Conservation (phyloP, 2,888 invertebrate genomes). For the Autographa gamma region DNA sequence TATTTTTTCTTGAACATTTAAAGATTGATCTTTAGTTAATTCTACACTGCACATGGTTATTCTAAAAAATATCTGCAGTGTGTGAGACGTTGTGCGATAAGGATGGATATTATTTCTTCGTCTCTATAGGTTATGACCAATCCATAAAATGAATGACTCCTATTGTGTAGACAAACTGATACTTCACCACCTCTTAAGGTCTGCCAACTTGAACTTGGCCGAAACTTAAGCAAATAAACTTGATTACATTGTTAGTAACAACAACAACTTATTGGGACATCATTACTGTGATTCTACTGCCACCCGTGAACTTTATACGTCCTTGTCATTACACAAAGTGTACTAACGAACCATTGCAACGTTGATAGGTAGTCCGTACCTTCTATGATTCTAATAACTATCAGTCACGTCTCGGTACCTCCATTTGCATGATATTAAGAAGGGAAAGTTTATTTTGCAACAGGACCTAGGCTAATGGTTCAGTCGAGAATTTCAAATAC, state of each 20-base stretch:
- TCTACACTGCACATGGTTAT: too few species aligned
- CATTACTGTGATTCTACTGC: slow-evolving; percentile 38
- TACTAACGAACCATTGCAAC: slow-evolving; percentile 36
- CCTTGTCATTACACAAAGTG: slow-evolving; percentile 56
- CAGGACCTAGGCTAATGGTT: slow-evolving; percentile 7
- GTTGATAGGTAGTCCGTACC: slow-evolving; percentile 14
- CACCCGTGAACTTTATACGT: slow-evolving; percentile 52
- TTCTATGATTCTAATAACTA: slow-evolving; percentile 26
- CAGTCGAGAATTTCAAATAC: too few species aligned
- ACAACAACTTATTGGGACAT: slow-evolving; percentile 48
- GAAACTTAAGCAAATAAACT: slow-evolving; percentile 57
- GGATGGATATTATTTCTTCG: too few species aligned
- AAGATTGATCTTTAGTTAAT: neutral
- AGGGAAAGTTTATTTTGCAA: slow-evolving; percentile 35
- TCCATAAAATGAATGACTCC: neutral
- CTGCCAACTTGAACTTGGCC: slow-evolving; percentile 79
- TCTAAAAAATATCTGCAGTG: too few species aligned
- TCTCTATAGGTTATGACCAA: too few species aligned
- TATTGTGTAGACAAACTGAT: slow-evolving; percentile 9
- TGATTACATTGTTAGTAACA: slow-evolving; percentile 61
- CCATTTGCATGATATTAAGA: slow-evolving; percentile 23
- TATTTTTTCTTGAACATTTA: neutral
- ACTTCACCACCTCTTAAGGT: slow-evolving; percentile 56
- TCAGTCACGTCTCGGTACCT: slow-evolving; percentile 27
- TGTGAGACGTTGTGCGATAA: too few species aligned